Evolutionary conservation across 2,797 vertebrate species (phyloP).

Genomic region (Anguilla megastoma): DNA sequence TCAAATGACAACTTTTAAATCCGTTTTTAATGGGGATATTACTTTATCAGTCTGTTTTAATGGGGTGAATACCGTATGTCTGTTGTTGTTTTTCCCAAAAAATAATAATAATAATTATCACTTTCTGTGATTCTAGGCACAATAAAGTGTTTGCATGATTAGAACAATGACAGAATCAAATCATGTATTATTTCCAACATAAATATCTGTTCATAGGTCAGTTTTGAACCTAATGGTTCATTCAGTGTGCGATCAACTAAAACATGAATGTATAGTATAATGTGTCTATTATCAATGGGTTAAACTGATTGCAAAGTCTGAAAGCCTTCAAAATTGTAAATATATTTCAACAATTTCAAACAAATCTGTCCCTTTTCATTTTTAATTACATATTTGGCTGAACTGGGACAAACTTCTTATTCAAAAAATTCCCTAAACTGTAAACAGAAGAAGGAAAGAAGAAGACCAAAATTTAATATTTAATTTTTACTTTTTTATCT

Average conservation of each 20-base stretch:
- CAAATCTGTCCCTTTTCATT: neutral
- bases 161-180: neutral
- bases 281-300: neutral
- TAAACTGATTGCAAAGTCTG: neutral
- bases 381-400: conserved; percentile 2
- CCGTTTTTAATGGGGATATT: neutral
- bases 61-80: neutral
- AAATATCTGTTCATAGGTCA: neutral
- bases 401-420: conserved; percentile 47
- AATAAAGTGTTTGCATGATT: neutral
- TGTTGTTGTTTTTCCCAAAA: neutral
- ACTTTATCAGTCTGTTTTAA: neutral
- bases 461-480: conserved; percentile 57
- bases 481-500: conserved; percentile 63
- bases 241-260: neutral
- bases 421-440: conserved; percentile 44
- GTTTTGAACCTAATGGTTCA: neutral
- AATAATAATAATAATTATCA: neutral
- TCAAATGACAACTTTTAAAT: neutral
- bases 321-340: neutral
- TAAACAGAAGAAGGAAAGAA: conserved; percentile 48
- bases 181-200: neutral
- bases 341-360: neutral
- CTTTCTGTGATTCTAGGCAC: neutral
- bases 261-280: neutral